Conservation (phyloP, 1,140 invertebrate species). For the Cherax quadricarinatus region DNA sequence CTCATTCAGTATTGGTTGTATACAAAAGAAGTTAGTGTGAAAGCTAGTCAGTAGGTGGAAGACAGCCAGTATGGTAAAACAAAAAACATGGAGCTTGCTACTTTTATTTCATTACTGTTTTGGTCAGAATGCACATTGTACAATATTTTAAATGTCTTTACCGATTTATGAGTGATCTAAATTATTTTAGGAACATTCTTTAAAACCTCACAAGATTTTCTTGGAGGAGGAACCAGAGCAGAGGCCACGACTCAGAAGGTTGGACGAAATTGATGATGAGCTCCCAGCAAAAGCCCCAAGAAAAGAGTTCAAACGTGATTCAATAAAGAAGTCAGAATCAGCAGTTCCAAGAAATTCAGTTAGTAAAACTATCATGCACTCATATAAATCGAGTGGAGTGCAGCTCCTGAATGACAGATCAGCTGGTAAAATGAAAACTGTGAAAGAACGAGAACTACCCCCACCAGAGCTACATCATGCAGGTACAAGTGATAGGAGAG, state of each 20-base stretch:
- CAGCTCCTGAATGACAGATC: background rate
- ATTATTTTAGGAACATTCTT: slow-evolving; percentile 20
- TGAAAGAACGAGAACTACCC: background rate
- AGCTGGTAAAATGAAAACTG: background rate
- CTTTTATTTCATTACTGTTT: no score
- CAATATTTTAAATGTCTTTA: background rate
- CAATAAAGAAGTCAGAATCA: background rate
- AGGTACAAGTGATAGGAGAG: background rate
- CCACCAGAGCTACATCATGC: background rate
- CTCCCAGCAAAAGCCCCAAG: background rate
- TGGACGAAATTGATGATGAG: slow-evolving; percentile 45
- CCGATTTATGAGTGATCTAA: background rate
- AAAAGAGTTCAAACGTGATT: background rate
- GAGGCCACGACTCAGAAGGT: slow-evolving; percentile 16
- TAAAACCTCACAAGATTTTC: slow-evolving; percentile 42
- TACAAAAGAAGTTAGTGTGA: no score
- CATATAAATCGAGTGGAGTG: background rate
- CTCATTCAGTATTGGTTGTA: no score
- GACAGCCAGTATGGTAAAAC: no score
- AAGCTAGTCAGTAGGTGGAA: no score
- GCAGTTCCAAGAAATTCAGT: background rate
- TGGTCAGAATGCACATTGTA: no score
- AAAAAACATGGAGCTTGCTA: no score
- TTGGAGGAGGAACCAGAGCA: slow-evolving; percentile 37
- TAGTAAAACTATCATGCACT: background rate